phyloP scores from a whole-genome alignment of 2,888 invertebrate species.

The Notodonta ziczac region DNA sequence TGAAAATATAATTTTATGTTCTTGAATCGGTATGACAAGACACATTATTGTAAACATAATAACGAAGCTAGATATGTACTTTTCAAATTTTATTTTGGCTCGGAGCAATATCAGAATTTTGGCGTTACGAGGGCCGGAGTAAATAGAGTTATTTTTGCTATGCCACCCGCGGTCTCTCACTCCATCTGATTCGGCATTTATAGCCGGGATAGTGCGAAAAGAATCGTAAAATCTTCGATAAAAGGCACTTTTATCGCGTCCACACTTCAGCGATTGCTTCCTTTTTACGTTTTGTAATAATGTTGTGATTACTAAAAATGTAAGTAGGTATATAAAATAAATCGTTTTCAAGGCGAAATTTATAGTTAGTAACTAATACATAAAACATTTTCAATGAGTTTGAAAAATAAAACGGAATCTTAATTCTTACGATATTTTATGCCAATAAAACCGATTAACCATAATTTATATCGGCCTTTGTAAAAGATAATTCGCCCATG shows the following conservation, averaged over 20 bases:
- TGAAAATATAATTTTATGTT: neutral
- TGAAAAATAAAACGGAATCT: constrained; percentile 53
- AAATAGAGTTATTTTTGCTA: constrained; percentile 66
- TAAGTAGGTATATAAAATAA: constrained; percentile 23
- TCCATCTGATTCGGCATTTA: constrained; percentile 77
- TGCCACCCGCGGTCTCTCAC: constrained; percentile 66
- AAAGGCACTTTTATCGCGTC: constrained; percentile 66
- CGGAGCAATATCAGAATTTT: constrained; percentile 39
- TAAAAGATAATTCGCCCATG: constrained; percentile 72
- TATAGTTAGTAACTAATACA: constrained; percentile 12
- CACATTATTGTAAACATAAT: constrained; percentile 30
- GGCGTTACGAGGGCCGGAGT: constrained; percentile 56
- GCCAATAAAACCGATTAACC: constrained; percentile 70
- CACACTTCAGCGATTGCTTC: constrained; percentile 65
- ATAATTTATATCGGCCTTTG: constrained; percentile 74
- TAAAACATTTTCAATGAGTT: constrained; percentile 44
- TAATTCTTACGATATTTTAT: constrained; percentile 57
- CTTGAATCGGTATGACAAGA: neutral
- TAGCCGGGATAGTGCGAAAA: constrained; percentile 70
- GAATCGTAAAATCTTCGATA: constrained; percentile 75
- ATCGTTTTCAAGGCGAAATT: constrained; percentile 21
- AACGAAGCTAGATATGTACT: constrained; percentile 24
- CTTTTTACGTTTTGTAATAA: constrained; percentile 63
- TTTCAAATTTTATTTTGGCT: constrained; percentile 31
- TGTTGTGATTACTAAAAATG: constrained; percentile 47